Conservation (phyloP, 2,113 vertebrate genomes). For the Vulpes lagopus region DNA sequence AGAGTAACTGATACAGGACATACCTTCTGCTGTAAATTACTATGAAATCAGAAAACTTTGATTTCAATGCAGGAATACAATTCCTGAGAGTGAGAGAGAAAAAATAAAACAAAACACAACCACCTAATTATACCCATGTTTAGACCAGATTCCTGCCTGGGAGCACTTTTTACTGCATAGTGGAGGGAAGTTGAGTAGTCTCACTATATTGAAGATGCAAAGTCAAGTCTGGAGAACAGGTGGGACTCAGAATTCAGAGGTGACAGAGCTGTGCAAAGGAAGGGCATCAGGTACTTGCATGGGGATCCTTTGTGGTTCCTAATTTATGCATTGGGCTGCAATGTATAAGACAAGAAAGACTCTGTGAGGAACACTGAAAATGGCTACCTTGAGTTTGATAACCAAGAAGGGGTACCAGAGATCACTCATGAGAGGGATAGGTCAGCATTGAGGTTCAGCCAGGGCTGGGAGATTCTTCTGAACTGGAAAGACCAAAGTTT, state of each 20-base stretch:
- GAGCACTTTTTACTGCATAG: not conserved
- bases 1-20: not conserved
- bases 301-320: not conserved
- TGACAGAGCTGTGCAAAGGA: not conserved
- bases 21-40: not conserved
- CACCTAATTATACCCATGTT: not conserved
- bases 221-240: not conserved
- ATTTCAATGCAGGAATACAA: not conserved
- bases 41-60: not conserved
- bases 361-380: not conserved
- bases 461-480: not conserved
- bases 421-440: not conserved
- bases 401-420: not conserved
- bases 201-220: not conserved
- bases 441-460: not conserved
- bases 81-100: not conserved
- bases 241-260: not conserved
- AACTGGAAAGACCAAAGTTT: not conserved
- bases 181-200: not conserved
- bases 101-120: not conserved
- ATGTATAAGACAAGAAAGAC: not conserved
- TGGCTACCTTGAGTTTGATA: too few relatives aligned
- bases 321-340: not conserved
- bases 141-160: not conserved
- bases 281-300: not conserved